Evolutionary conservation across 2,888 invertebrate genomes (phyloP), one percentile per base, ranked within the genome.

Genomic region (Phragmatobia fuliginosa): DNA sequence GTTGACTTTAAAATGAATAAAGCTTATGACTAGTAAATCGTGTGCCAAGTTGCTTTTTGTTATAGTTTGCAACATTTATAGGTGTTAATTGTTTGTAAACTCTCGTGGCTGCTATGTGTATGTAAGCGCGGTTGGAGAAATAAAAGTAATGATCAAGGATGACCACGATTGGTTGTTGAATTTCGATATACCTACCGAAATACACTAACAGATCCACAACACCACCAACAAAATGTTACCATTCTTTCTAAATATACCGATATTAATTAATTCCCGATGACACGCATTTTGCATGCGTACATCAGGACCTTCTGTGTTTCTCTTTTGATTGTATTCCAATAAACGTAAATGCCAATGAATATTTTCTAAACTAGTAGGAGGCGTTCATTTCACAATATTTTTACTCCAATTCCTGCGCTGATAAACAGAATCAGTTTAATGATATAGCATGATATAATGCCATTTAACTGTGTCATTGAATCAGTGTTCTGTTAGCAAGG

Each of bases 401-500:
- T 36, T 28, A 61, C 25, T 38, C 61, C 2, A 21, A 66, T 36
- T 25, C 4, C 21, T 38, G 8, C 14, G 25, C 25, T n/a, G 56
- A 41, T 38, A 45, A 56, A 61, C 14, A 21, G 36, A 21, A 45
- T 60, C 52, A 36, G 31, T 66, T 21, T 58, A 68, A 68, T 62
- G 58, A 62, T 62, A 77, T 75, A 61, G 68, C 68, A 63, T 72
- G 69, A 64, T 31, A 67, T 62, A 73, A 66, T 67, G 61, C 64
- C 62, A 71, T 77, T 78, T 71, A 76, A 66, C 60, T 52, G 49
- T 74, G 75, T 66, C 79, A 79, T 78, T 81, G 79, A 74, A 67
- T 72, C 68, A 67, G 68, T 71, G 71, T 64, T 67, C 66, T 61
- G 70, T 58, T 38, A 60, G 59, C 80, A 77, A 81, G 81, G 82